Evolutionary conservation across 1,140 invertebrate genomes (phyloP), one percentile per base, ranked within the genome.

Genomic region (Calosoma granatense): DNA sequence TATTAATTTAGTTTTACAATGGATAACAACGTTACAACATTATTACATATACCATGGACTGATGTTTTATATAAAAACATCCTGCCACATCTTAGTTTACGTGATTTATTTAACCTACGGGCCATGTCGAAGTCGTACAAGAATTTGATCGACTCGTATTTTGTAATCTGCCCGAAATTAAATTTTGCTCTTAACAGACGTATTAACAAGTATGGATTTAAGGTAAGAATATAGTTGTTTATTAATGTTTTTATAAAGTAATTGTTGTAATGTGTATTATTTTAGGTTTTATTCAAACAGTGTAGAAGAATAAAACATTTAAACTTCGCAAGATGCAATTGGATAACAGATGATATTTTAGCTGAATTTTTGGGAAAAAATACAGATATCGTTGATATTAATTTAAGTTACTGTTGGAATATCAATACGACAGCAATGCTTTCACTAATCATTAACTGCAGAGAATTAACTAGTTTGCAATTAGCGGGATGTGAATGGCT

Each of bases 41-140:
- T 30, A 30, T 6, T 30, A 30, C 4, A 53, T 53, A 14, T 53
- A 22, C 12, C 15, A 20, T 53, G 51, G 51, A 14, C 21, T 12
- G 51, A 53, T 12, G 20, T 53, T 14, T 20, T 53, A 20, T 53
- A 22, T 22, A 15, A 15, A 20, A 17, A 21, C 20, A 53, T 53
- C n/a, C 23, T 54, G 19, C n/a, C 21, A 12, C 12, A 3, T 4
- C 22, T 26, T 9, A 30, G 6, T 14, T 15, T 54, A 4, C 12
- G n/a, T 26, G 26, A 54, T 19, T 20, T 54, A 54, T 54, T 54
- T 54, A 54, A 36, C 36, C 12, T 53, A 21, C 15, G 51, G n/a
- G 11, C 20, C 23, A 20, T 12, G 6, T 53, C 51, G n/a, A 17
- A 22, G n/a, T 22, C 14, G 11, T 15, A 22, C 20, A 53, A 53